Percentiles rank a stretch among this genome's conserved stretches.
These are phyloP conservation scores for Xanthia togata DNA, from an alignment of 2,888 invertebrate genomes.

Conservation along the genomic window DNA sequence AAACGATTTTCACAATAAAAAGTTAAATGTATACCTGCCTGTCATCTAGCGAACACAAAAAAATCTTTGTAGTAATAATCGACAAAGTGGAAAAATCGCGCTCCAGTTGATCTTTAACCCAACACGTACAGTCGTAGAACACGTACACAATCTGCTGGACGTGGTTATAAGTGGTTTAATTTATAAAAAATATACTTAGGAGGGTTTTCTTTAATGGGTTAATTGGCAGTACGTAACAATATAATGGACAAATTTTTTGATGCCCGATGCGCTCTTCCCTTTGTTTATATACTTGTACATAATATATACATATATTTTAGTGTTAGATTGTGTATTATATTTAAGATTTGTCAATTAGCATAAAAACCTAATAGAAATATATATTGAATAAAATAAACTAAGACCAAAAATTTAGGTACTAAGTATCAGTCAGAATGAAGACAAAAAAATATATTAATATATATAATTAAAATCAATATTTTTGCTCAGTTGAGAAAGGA, in stretches of 20 bases:
- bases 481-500: background rate
- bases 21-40: background rate
- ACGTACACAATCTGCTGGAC: constrained; percentile 19
- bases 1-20: background rate
- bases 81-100: constrained; percentile 37
- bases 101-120: constrained; percentile 51
- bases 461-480: too few species aligned
- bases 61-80: constrained; percentile 17
- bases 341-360: too few species aligned
- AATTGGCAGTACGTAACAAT: constrained; percentile 2
- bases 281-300: too few species aligned
- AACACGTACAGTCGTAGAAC: constrained; percentile 39
- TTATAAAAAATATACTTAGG: constrained; percentile 29
- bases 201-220: constrained; percentile 23
- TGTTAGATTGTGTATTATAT: too few species aligned
- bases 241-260: background rate
- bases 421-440: constrained; percentile 10
- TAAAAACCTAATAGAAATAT: background rate
- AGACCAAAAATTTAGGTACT: background rate
- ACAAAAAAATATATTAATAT: too few species aligned
- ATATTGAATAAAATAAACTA: background rate
- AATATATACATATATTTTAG: too few species aligned
- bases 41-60: constrained; percentile 13
- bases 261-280: too few species aligned
- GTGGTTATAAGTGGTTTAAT: constrained; percentile 11